phyloP scores from a whole-genome alignment of 2,888 invertebrate genomes.

The Macroteleia sp. region DNA sequence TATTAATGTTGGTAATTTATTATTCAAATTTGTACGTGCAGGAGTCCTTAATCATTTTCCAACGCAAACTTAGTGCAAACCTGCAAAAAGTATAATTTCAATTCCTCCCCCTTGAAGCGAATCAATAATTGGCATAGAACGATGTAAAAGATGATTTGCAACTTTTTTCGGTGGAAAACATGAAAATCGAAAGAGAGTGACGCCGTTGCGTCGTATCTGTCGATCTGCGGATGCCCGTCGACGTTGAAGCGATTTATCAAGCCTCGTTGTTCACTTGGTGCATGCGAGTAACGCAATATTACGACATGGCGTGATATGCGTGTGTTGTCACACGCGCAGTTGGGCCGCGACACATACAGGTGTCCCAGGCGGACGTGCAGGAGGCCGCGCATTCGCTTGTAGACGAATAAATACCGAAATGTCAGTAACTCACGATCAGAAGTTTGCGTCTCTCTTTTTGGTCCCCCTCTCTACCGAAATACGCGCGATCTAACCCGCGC shows the following conservation, averaged over 20 bases:
- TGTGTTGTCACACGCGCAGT: slow-evolving; percentile 62
- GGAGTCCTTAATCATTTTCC: no score
- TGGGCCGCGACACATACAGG: slow-evolving; percentile 59
- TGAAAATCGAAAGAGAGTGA: slow-evolving; percentile 63
- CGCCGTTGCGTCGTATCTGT: slow-evolving; percentile 71
- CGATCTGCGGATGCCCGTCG: slow-evolving; percentile 76
- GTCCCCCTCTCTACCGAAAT: slow-evolving; percentile 24
- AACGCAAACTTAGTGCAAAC: background rate
- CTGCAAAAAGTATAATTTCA: slow-evolving; percentile 26
- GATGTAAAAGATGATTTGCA: slow-evolving; percentile 65
- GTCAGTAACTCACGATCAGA: slow-evolving; percentile 82
- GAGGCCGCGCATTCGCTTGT: slow-evolving; percentile 71
- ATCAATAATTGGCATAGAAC: slow-evolving; percentile 56
- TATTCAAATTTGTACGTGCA: no score
- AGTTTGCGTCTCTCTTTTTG: slow-evolving; percentile 54
- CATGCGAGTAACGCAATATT: slow-evolving; percentile 62
- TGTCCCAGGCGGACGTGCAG: slow-evolving; percentile 74
- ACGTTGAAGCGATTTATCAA: slow-evolving; percentile 77
- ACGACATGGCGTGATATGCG: slow-evolving; percentile 48
- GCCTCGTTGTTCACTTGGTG: slow-evolving; percentile 63
- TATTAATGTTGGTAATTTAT: no score
- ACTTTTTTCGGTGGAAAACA: slow-evolving; percentile 55
- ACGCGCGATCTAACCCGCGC: slow-evolving; percentile 76
- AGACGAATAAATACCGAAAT: slow-evolving; percentile 81
- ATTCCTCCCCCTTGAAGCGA: slow-evolving; percentile 16